Evolutionary conservation across 1,140 invertebrate genomes (phyloP).

Genomic region (Drosophila sp.): DNA sequence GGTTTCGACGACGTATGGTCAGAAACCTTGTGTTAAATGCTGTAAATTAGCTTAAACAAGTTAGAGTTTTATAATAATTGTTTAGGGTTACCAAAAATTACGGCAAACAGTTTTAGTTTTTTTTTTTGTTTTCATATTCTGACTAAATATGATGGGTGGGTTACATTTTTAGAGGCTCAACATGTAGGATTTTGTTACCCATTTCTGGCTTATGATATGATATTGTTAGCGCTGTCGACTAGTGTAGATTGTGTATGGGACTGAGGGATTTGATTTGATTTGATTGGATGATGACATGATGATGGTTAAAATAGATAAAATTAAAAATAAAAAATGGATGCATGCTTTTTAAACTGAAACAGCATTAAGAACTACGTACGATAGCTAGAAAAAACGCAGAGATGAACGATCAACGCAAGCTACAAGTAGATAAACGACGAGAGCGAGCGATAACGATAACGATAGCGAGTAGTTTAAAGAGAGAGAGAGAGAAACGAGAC

Average conservation of each 20-base stretch:
- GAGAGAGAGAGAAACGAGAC: constrained; percentile 31
- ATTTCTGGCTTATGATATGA: constrained; percentile 60
- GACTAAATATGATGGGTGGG: constrained; percentile 68
- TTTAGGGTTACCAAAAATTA: constrained; percentile 31
- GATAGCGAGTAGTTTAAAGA: constrained; percentile 27
- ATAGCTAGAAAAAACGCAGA: constrained; percentile 48
- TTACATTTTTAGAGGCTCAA: constrained; percentile 73
- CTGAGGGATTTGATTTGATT: constrained; percentile 22
- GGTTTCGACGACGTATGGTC: too few relatives aligned
- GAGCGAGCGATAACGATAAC: constrained; percentile 30
- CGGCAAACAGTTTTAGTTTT: constrained; percentile 27
- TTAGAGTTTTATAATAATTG: constrained; percentile 18
- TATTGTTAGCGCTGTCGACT: constrained; percentile 56
- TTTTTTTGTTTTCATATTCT: constrained; percentile 25
- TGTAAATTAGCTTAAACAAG: constrained; percentile 20
- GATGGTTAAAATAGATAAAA: constrained; percentile 37
- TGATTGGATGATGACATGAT: constrained; percentile 24
- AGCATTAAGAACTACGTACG: constrained; percentile 50
- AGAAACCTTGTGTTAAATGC: not conserved
- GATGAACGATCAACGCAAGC: constrained; percentile 53
- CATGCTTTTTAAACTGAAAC: constrained; percentile 46
- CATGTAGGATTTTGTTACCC: constrained; percentile 20
- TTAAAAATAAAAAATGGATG: constrained; percentile 35
- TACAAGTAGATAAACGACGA: constrained; percentile 43
- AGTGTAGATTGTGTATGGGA: constrained; percentile 39